phyloP scores from a whole-genome alignment of 2,797 vertebrate species.

The Oceanodroma leucorhoa region DNA sequence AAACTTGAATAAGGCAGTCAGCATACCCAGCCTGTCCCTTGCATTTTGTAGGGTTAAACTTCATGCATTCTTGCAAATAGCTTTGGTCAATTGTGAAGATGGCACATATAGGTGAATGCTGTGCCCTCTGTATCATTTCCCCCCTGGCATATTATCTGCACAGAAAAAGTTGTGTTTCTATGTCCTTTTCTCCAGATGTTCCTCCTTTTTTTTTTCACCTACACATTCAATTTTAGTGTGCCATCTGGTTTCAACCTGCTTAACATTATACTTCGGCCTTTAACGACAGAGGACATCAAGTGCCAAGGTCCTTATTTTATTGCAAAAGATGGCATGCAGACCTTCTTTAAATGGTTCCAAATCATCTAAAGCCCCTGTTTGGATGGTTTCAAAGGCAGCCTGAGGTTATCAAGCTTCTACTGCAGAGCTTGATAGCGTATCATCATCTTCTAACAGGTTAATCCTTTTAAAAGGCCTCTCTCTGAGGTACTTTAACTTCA shows the following conservation, averaged over 20 bases:
- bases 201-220: neutral
- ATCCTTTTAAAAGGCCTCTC: neutral
- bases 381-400: neutral
- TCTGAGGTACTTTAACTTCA: neutral
- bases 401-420: neutral
- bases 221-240: neutral
- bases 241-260: constrained; percentile 9
- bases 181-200: neutral
- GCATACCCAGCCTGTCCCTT: neutral
- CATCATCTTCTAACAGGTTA: neutral
- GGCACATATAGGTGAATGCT: neutral
- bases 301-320: neutral
- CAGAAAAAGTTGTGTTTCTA: neutral
- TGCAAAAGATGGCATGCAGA: neutral
- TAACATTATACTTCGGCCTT: neutral
- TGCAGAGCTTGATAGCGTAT: neutral
- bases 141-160: neutral
- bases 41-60: neutral
- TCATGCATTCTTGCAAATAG: neutral
- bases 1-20: neutral
- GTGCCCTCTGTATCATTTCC: neutral
- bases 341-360: neutral
- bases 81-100: neutral
- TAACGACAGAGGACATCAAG: neutral
- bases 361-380: neutral